phyloP scores from a whole-genome alignment of 2,888 invertebrate species.

The Minunthozetes semirufus region DNA sequence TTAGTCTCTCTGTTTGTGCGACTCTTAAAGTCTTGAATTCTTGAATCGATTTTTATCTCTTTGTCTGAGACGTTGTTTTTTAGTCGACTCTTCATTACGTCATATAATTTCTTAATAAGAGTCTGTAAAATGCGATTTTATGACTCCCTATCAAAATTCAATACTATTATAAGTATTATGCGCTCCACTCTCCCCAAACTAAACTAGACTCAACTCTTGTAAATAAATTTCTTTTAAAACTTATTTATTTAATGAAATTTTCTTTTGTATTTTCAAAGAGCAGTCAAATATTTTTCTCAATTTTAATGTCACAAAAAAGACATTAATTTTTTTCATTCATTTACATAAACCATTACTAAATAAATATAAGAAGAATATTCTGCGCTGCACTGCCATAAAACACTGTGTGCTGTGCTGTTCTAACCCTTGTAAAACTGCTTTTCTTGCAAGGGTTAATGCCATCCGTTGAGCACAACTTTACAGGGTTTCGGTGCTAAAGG shows the following conservation, averaged over 20 bases:
- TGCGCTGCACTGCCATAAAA: neutral
- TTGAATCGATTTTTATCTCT: slow-evolving; percentile 27
- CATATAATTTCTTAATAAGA: slow-evolving; percentile 22
- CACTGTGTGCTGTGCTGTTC: neutral
- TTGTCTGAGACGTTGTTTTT: slow-evolving; percentile 7
- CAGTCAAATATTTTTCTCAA: neutral
- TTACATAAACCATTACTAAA: slow-evolving; percentile 28
- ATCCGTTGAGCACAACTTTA: slow-evolving; percentile 30
- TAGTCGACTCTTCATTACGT: neutral
- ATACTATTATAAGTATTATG: neutral
- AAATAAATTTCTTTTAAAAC: too few relatives aligned
- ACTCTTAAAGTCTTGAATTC: neutral
- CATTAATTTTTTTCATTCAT: slow-evolving; percentile 15
- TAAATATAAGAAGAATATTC: neutral
- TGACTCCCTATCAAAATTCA: slow-evolving; percentile 1
- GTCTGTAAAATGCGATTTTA: slow-evolving; percentile 8
- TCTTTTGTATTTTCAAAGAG: too few relatives aligned
- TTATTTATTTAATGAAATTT: too few relatives aligned
- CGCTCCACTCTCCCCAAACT: neutral
- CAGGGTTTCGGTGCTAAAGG: slow-evolving; percentile 15
- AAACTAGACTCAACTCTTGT: too few relatives aligned
- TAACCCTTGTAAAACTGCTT: slow-evolving; percentile 30
- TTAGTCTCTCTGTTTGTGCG: neutral
- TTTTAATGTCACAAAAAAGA: neutral
- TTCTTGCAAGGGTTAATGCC: slow-evolving; percentile 30